Percentiles rank a stretch among this genome's conserved stretches.
Conservation (phyloP, 2,888 invertebrate species). For the Phymatocera aterrima region DNA sequence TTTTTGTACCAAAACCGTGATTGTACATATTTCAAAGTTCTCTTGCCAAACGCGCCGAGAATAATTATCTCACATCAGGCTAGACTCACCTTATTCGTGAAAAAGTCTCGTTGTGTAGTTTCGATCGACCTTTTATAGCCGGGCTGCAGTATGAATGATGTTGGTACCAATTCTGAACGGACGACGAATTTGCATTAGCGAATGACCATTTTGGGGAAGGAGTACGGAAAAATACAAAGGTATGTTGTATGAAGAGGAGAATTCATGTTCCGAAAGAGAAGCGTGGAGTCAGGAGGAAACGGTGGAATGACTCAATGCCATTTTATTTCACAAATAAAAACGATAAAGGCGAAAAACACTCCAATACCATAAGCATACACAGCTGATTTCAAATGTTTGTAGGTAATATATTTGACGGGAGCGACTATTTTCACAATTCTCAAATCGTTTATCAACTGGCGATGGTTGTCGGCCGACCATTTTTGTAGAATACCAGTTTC, state of each 20-base stretch:
- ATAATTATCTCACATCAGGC: too few species aligned
- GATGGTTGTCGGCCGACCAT: not conserved
- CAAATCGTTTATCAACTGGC: not conserved
- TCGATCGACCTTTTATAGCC: not conserved
- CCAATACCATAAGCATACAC: not conserved
- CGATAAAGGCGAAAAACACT: not conserved
- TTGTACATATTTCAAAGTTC: not conserved
- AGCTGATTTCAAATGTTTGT: not conserved
- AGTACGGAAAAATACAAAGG: too few species aligned
- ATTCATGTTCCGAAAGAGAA: too few species aligned
- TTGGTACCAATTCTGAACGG: not conserved
- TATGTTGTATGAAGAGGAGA: not conserved
- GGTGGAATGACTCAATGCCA: not conserved
- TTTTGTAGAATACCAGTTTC: conserved; percentile 17
- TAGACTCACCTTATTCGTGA: too few species aligned
- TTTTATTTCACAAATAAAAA: conserved; percentile 14
- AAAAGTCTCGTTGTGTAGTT: too few species aligned
- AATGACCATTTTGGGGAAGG: too few species aligned
- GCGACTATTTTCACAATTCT: not conserved
- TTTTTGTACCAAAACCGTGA: not conserved
- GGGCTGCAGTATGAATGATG: not conserved
- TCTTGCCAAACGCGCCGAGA: too few species aligned
- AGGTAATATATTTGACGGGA: not conserved
- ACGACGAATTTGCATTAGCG: too few species aligned
- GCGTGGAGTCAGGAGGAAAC: too few species aligned